A percentile compares a stretch with the other conserved stretches of the same genome.
Conservation (phyloP, 2,888 invertebrate genomes). For the Coecobrya sp. region DNA sequence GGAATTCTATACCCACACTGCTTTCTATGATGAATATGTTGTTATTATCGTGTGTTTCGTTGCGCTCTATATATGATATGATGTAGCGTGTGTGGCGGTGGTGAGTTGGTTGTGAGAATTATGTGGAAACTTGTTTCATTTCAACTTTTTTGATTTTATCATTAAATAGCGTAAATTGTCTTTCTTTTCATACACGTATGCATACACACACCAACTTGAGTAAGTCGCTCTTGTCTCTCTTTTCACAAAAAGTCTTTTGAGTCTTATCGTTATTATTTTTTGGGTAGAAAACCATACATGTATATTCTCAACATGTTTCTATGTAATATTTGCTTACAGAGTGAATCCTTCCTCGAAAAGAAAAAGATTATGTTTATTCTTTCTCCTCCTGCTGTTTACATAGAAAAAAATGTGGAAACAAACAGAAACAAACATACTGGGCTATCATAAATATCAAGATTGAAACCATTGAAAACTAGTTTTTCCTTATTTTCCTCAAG, state of each 20-base stretch:
- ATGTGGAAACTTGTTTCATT: slow-evolving; percentile 59
- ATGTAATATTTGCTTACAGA: neutral
- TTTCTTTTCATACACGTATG: slow-evolving; percentile 20
- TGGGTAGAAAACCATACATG: neutral
- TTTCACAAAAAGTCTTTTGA: neutral
- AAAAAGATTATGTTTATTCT: slow-evolving; percentile 9
- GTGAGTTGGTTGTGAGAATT: slow-evolving; percentile 43
- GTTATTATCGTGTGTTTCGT: neutral
- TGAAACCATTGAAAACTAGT: neutral
- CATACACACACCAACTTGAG: neutral
- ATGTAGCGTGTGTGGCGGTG: slow-evolving; percentile 15
- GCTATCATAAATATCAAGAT: neutral
- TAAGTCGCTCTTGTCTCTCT: neutral
- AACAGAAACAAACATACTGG: neutral
- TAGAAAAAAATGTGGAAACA: neutral
- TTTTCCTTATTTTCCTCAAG: neutral
- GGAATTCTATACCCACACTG: neutral
- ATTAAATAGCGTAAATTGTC: slow-evolving; percentile 63
- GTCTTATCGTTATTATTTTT: neutral
- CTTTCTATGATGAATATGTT: neutral
- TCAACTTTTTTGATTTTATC: slow-evolving; percentile 66
- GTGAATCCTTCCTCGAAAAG: neutral
- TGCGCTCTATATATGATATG: neutral
- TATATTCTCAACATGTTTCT: neutral
- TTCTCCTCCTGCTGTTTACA: neutral